These are phyloP conservation scores for Mythimna impura DNA, from an alignment of 2,888 invertebrate genomes.

Conservation along the genomic window DNA sequence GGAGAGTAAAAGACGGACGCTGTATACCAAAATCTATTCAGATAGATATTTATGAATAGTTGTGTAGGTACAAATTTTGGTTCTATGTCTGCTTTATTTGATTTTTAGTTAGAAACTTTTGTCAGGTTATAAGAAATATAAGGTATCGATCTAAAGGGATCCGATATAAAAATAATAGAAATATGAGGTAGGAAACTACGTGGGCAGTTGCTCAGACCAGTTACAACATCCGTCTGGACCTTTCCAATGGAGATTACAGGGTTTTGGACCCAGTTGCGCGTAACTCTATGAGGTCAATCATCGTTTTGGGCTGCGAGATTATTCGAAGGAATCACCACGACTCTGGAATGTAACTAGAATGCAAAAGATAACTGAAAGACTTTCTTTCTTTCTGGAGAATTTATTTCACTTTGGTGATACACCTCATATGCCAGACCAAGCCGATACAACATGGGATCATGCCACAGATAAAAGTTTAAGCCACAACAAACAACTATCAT, in stretches of 20 bases:
- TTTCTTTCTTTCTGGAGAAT: too few relatives aligned
- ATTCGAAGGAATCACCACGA: too few relatives aligned
- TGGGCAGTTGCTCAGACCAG: too few relatives aligned
- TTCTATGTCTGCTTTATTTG: not conserved
- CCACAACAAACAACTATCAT: slow-evolving; percentile 20
- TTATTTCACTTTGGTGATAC: too few relatives aligned
- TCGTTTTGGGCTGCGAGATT: too few relatives aligned
- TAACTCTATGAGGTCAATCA: too few relatives aligned
- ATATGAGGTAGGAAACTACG: not conserved
- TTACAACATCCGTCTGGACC: too few relatives aligned
- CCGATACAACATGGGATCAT: not conserved
- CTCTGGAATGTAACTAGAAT: too few relatives aligned
- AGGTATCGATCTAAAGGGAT: not conserved
- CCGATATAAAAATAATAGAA: not conserved
- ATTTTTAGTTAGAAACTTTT: not conserved
- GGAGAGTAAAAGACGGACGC: slow-evolving; percentile 15
- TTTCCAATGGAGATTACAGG: too few relatives aligned
- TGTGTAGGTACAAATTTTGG: not conserved
- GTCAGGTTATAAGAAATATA: not conserved
- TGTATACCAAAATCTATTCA: slow-evolving; percentile 4
- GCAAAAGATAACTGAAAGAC: too few relatives aligned
- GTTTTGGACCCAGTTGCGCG: too few relatives aligned
- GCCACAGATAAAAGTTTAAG: not conserved
- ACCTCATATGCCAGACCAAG: not conserved
- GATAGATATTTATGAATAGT: slow-evolving; percentile 4